Evolutionary conservation across 2,888 invertebrate genomes (phyloP), one percentile per base, ranked within the genome.

Genomic region (Ennomos fuscantarius): DNA sequence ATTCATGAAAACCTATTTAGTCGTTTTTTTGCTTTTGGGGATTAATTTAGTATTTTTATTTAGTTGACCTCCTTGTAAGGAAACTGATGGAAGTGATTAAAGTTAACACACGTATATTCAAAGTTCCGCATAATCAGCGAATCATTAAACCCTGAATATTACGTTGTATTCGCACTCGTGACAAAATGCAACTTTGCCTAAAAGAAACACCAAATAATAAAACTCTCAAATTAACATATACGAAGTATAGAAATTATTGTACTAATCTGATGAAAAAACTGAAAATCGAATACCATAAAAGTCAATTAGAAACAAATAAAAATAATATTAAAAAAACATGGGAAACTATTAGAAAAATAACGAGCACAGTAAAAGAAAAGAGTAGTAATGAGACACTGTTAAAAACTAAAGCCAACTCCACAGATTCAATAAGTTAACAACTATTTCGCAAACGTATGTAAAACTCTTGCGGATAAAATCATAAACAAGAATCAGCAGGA

Each of bases 181-280:
- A 40, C 33, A 40, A 40, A 11, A 37, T 37, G 37, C 37, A 37
- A 3, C 5, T 11, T 11, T 3, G 12, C 5, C 10, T 37, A 5
- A 37, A 37, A 11, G 12, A 37, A 37, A 37, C 37, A 11, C 37
- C 37, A 8, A 12, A 37, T 6, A 37, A 37, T 37, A 11, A 37
- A 37, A 11, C 37, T 11, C n/a, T 11, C n/a, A 37, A 11, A 63
- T 60, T 1, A 62, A 66, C 54, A 46, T 40, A 57, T 54, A 35
- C 47, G 46, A 0, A 45, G 39, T 12, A 41, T 58, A 1, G 57
- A 55, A 8, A 31, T 53, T 40, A 64, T 66, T 12, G 63, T 64
- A 1, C 42, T 48, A 9, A 54, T 12, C 1, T 49, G 57, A 10
- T 63, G n/a, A 66, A 32, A 55, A 37, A 44, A 13, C 13, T 39